A percentile compares a stretch with the other conserved stretches of the same genome.
Conservation (phyloP, 2,888 invertebrate species). For the Parnassius apollo region DNA sequence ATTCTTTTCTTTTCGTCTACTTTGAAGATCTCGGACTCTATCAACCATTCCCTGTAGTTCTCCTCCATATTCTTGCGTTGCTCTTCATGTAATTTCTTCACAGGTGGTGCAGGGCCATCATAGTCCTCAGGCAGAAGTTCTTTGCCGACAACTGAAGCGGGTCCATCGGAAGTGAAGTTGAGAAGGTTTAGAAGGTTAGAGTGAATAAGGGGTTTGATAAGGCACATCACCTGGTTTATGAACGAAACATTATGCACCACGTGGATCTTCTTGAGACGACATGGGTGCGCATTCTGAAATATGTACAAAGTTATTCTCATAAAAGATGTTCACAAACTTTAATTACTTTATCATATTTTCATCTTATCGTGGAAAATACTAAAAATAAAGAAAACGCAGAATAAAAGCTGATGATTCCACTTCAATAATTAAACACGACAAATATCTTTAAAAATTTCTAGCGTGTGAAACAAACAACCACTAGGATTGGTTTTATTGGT, state of each 20-base stretch:
- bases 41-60: slow-evolving; percentile 83
- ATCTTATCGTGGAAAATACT: too few relatives aligned
- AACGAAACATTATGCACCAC: slow-evolving; percentile 84
- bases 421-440: too few relatives aligned
- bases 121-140: slow-evolving; percentile 79
- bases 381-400: too few relatives aligned
- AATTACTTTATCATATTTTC: too few relatives aligned
- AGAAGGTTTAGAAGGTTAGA: slow-evolving; percentile 82
- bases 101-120: slow-evolving; percentile 79
- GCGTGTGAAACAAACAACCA: too few relatives aligned
- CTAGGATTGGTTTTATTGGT: too few relatives aligned
- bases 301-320: too few relatives aligned
- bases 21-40: slow-evolving; percentile 80
- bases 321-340: too few relatives aligned
- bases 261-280: slow-evolving; percentile 84
- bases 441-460: too few relatives aligned
- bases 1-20: slow-evolving; percentile 74
- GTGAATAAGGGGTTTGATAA: slow-evolving; percentile 83
- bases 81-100: slow-evolving; percentile 79
- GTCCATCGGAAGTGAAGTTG: slow-evolving; percentile 79
- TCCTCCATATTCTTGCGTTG: slow-evolving; percentile 79
- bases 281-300: slow-evolving; percentile 84
- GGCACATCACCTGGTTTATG: slow-evolving; percentile 85
- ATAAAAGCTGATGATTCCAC: too few relatives aligned
- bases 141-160: slow-evolving; percentile 68